phyloP scores from a whole-genome alignment of 2,113 vertebrate species.

The Campylomormyrus numenius region DNA sequence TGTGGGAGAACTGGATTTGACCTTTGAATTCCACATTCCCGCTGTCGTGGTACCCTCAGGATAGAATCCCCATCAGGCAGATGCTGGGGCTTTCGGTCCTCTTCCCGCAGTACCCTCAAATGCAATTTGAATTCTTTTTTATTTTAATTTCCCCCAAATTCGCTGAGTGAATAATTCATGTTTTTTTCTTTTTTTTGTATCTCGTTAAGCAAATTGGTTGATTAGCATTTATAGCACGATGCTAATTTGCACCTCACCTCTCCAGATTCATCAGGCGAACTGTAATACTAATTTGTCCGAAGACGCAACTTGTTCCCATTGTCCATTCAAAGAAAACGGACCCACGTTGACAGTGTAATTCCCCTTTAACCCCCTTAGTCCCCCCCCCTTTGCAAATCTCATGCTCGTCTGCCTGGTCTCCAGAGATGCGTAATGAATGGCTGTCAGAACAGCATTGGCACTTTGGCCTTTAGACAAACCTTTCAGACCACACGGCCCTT shows the following conservation, averaged over 20 bases:
- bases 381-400: conserved; percentile 31
- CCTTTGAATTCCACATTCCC: background rate
- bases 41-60: background rate
- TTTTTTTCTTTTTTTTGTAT: conserved; percentile 29
- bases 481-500: conserved; percentile 46
- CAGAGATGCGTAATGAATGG: conserved; percentile 38
- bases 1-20: background rate
- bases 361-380: background rate
- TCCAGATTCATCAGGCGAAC: conserved; percentile 38
- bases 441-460: conserved; percentile 38
- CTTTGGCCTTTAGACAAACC: conserved; percentile 35
- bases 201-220: conserved; percentile 45
- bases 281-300: conserved; percentile 41
- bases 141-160: background rate
- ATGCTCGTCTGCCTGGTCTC: conserved; percentile 27
- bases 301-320: conserved; percentile 34
- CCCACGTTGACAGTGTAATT: conserved; percentile 32
- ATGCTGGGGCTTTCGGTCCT: background rate
- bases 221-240: conserved; percentile 42
- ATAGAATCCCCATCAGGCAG: background rate
- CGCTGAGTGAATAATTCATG: conserved; percentile 27
- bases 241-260: conserved; percentile 37
- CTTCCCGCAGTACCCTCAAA: too few relatives aligned
- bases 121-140: conserved; percentile 25
- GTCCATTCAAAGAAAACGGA: conserved; percentile 30